Evolutionary conservation across 2,888 invertebrate genomes (phyloP), one percentile per base, ranked within the genome.

Genomic region (Mimas tiliae): DNA sequence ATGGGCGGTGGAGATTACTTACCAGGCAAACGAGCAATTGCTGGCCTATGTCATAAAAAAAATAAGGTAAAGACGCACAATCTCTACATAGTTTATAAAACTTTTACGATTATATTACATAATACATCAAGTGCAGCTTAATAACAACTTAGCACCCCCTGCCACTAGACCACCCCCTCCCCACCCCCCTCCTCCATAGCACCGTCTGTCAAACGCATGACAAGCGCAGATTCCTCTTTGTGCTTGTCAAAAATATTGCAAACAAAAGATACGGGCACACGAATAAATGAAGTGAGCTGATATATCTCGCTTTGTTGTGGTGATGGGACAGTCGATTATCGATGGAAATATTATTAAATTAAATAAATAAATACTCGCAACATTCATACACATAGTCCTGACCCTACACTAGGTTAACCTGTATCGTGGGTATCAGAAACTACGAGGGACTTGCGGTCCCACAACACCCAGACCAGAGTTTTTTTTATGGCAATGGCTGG

Each of bases 191-290:
- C 64, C 66, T 69, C 68, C 72, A 72, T 47, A 68, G 76, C 70
- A 79, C 85, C 87, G 85, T 85, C 90, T 90, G 91, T 93, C 93
- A 93, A 93, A 93, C 92, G 86, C 90, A 90, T 89, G 92, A 92
- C 92, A 92, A 85, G 89, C 87, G 87, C 93, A 92, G 93, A 92
- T 92, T 88, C 83, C 85, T 91, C 93, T 93, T 93, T 93, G 91
- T 93, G 90, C 93, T 91, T 93, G 93, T 93, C 93, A 93, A 93
- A 93, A 93, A 93, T 93, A 93, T 91, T 89, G 88, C 91, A 93
- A 93, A 93, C 93, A 93, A 93, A 93, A 93, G 92, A 92, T 93
- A 91, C 87, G 86, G 58, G 87, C 82, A 82, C 76, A 88, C 86
- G 89, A 86, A 91, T 91, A 91, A 93, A 93, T 93, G 93, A 93